Percentiles rank a stretch among this genome's conserved stretches.
Evolutionary conservation across 2,888 invertebrate genomes (phyloP).

Genomic region (Mythimna albipuncta): DNA sequence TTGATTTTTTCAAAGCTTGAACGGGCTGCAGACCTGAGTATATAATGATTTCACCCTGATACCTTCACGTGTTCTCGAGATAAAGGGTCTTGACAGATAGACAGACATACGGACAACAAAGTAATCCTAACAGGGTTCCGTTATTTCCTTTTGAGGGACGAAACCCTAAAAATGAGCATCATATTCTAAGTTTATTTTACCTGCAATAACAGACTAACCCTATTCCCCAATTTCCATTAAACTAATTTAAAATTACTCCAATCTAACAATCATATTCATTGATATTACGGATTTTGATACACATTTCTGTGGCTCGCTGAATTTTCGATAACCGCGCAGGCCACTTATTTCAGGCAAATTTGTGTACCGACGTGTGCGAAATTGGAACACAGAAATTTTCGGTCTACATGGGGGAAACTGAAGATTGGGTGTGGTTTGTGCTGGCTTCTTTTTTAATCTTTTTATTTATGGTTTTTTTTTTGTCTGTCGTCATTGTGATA

Average conservation of each 20-base stretch:
- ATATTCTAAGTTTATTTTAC: neutral
- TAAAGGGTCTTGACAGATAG: too few species aligned
- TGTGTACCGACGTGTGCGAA: conserved; percentile 80
- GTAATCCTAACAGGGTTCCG: too few species aligned
- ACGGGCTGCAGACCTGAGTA: too few species aligned
- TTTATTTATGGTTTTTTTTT: conserved; percentile 10
- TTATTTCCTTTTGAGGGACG: too few species aligned
- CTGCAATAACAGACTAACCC: neutral
- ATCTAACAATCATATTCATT: conserved; percentile 40
- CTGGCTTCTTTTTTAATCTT: conserved; percentile 38
- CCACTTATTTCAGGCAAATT: conserved; percentile 82
- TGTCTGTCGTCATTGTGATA: neutral
- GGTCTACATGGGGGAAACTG: conserved; percentile 44
- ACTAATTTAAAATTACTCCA: conserved; percentile 42
- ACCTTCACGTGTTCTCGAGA: too few species aligned
- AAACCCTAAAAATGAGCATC: too few species aligned
- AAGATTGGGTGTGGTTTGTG: conserved; percentile 30
- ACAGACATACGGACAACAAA: too few species aligned
- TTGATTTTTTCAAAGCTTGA: too few species aligned
- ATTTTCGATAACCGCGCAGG: conserved; percentile 80
- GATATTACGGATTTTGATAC: conserved; percentile 65
- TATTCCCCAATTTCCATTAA: conserved; percentile 6
- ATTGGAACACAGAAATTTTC: conserved; percentile 74
- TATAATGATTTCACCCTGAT: too few species aligned
- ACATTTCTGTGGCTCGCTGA: conserved; percentile 69